Conservation (phyloP, 2,888 invertebrate species). For the Dasypolia templi region DNA sequence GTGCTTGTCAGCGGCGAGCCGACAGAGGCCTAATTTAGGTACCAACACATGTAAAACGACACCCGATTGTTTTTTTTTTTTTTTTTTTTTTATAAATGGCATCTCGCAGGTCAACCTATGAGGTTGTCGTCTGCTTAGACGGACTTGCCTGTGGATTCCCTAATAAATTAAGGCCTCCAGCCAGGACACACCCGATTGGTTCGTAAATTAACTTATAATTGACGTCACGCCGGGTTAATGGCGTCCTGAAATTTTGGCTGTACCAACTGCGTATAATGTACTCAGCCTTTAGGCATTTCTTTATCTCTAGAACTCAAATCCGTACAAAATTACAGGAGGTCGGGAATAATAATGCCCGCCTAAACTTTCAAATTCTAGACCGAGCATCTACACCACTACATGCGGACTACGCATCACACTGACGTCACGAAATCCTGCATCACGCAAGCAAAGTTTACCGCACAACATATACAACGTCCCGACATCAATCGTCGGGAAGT, state of each 20-base stretch:
- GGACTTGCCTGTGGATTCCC: too few species aligned
- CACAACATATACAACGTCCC: too few species aligned
- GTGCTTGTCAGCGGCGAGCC: slow-evolving; percentile 65
- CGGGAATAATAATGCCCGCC: neutral
- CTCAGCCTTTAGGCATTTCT: too few species aligned
- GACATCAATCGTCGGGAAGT: too few species aligned
- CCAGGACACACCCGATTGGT: slow-evolving; percentile 69
- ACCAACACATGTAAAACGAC: slow-evolving; percentile 72
- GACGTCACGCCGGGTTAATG: slow-evolving; percentile 46
- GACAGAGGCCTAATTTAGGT: slow-evolving; percentile 78
- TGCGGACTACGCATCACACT: too few species aligned
- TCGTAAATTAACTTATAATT: slow-evolving; percentile 68
- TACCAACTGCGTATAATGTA: neutral
- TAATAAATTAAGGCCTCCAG: too few species aligned
- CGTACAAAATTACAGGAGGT: neutral
- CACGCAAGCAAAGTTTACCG: too few species aligned
- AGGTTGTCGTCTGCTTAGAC: too few species aligned
- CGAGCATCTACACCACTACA: too few species aligned
- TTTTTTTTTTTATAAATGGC: too few species aligned
- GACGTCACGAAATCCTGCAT: too few species aligned
- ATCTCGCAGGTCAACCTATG: too few species aligned
- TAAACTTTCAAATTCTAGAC: neutral
- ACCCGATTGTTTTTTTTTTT: slow-evolving; percentile 69
- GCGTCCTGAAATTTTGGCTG: slow-evolving; percentile 18
- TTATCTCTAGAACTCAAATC: neutral